phyloP scores from a whole-genome alignment of 2,797 vertebrate genomes.

The Catostomus latipinnis region DNA sequence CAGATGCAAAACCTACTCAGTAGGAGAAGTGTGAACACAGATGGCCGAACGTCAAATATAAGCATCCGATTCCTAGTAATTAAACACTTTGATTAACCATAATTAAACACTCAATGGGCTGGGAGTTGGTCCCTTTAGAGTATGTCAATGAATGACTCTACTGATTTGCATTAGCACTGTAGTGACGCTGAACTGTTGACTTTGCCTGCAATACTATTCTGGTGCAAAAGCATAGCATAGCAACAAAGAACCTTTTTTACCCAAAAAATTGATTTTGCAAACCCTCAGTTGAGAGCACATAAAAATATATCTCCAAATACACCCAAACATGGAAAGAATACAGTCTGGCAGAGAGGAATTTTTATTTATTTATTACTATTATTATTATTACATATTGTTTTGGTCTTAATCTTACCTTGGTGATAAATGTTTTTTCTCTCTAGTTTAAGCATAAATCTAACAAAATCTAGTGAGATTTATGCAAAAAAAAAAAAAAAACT shows the following conservation, averaged over 20 bases:
- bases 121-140: slow-evolving; percentile 70
- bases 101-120: slow-evolving; percentile 80
- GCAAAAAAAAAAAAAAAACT: neutral
- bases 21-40: slow-evolving; percentile 66
- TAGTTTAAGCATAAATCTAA: no score
- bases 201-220: slow-evolving; percentile 41
- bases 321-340: neutral
- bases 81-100: slow-evolving; percentile 80
- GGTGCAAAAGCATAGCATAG: slow-evolving; percentile 41
- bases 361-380: no score
- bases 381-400: no score
- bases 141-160: slow-evolving; percentile 61
- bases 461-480: no score
- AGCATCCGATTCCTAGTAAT: slow-evolving; percentile 77
- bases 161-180: slow-evolving; percentile 55
- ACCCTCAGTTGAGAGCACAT: neutral
- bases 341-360: no score
- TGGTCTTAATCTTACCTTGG: no score
- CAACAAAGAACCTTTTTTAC: neutral
- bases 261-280: slow-evolving; percentile 64
- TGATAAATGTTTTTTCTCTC: no score
- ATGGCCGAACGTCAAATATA: slow-evolving; percentile 78
- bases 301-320: neutral
- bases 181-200: slow-evolving; percentile 54
- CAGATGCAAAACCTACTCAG: slow-evolving; percentile 62